Evolutionary conservation across 2,888 invertebrate genomes (phyloP), one percentile per base, ranked within the genome.

Genomic region (Linnaemya tessellans): DNA sequence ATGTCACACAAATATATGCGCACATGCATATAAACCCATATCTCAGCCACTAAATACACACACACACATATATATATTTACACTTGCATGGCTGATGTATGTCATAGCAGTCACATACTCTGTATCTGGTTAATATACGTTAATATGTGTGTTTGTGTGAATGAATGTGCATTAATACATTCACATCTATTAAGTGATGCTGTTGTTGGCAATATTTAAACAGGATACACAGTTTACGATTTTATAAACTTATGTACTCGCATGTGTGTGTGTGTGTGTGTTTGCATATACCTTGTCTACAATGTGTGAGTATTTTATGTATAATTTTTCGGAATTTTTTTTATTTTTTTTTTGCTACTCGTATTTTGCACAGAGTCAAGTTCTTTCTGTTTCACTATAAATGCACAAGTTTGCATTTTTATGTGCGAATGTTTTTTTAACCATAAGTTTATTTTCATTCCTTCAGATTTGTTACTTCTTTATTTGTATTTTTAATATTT

Each of bases 351-450:
- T 38, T 35, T 43, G 13, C 5, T 65, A 5, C 5, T 38, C 15
- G 60, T 78, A 38, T 38, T 62, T 46, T 67, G 41, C 51, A 49
- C 77, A 22, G 51, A 60, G 67, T 20, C 43, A 18, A 71, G 60
- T 70, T 78, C 65, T 79, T 75, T 78, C 65, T 79, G 70, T 82
- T 65, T 8, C 25, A 60, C 60, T n/a, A 46, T 41, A 79, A 85
- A 82, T 90, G 89, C 89, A 90, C 89, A 90, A 90, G 90, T 90
- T 90, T 89, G 89, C 90, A 90, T 90, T 90, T 90, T 90, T 90
- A 90, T 90, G 90, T 90, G 90, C 90, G 90, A 90, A 90, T 90
- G 90, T 90, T 90, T 90, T 90, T 90, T 88, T 90, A 90, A 90
- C 90, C 90, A 89, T 89, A 89, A 75, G 70, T 85, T 84, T 80